Conservation (phyloP, 30 jellyfish, hydroid and myxozoan genomes). For the Turritopsis dohrnii region DNA sequence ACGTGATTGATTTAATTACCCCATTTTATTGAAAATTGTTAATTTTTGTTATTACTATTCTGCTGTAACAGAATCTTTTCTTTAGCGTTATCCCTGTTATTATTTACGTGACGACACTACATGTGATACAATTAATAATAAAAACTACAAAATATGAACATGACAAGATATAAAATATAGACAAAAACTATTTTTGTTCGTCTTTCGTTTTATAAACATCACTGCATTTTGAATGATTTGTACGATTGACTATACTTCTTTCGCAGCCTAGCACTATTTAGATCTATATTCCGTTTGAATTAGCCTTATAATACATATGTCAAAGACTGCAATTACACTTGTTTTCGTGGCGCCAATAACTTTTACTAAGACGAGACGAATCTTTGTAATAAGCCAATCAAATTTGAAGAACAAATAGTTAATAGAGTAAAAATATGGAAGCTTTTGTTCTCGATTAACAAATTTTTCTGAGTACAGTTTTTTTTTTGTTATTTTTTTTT, state of each 20-base stretch:
- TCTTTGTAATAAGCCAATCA: conserved; percentile 17
- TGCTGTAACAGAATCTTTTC: neutral
- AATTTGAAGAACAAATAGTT: conserved; percentile 10
- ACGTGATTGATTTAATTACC: neutral
- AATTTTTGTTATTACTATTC: neutral
- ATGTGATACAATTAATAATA: neutral
- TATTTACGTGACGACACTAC: neutral
- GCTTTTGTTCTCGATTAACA: conserved; percentile 20
- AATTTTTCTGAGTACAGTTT: neutral
- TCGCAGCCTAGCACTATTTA: neutral
- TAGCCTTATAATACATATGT: conserved; percentile 17
- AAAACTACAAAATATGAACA: neutral
- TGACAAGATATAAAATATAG: neutral
- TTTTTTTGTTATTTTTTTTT: too few relatives aligned
- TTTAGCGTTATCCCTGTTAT: neutral
- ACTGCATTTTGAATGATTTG: neutral
- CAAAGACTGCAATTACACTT: conserved; percentile 14
- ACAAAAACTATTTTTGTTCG: neutral
- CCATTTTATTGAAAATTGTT: neutral
- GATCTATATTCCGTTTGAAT: conserved; percentile 8
- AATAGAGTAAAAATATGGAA: neutral
- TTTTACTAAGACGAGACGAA: conserved; percentile 31
- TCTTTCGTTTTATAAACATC: neutral
- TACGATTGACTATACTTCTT: neutral
- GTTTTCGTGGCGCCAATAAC: conserved; percentile 21